Conservation (phyloP, 2,888 invertebrate species). For the Alviniconcha strummeri region DNA sequence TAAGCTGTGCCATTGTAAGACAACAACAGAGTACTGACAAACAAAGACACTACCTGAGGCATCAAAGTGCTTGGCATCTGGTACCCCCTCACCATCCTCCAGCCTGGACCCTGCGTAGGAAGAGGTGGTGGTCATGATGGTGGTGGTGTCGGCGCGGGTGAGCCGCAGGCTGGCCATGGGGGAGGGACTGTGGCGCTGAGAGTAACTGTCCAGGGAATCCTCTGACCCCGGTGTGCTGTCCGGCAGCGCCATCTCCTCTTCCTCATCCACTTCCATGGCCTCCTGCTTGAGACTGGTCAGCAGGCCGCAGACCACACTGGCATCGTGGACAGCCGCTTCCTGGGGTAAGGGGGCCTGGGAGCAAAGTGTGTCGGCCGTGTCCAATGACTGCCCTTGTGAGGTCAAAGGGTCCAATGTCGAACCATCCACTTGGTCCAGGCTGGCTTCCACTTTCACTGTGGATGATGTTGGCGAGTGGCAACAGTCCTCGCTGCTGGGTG, state of each 20-base stretch:
- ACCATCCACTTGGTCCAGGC: background rate
- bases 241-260: slow-evolving; percentile 18
- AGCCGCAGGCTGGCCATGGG: slow-evolving; percentile 33
- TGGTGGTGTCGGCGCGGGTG: slow-evolving; percentile 33
- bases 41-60: background rate
- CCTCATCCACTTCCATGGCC: slow-evolving; percentile 17
- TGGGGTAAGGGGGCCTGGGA: background rate
- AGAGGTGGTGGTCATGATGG: slow-evolving; percentile 14
- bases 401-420: background rate
- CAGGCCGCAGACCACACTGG: background rate
- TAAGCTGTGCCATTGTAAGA: background rate
- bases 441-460: slow-evolving; percentile 11
- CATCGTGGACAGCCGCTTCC: background rate
- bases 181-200: slow-evolving; percentile 29
- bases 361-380: background rate
- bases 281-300: slow-evolving; percentile 13
- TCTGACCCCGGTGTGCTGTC: slow-evolving; percentile 23
- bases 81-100: slow-evolving; percentile 17
- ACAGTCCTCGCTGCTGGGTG: background rate
- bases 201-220: slow-evolving; percentile 22
- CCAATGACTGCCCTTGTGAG: too few species aligned
- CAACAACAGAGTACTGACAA: background rate
- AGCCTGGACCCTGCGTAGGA: background rate
- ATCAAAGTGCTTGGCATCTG: slow-evolving; percentile 1
- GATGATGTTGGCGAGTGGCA: background rate